Percentiles rank a stretch among this genome's conserved stretches.
Conservation (phyloP, 2,113 vertebrate species). For the Passer domesticus region DNA sequence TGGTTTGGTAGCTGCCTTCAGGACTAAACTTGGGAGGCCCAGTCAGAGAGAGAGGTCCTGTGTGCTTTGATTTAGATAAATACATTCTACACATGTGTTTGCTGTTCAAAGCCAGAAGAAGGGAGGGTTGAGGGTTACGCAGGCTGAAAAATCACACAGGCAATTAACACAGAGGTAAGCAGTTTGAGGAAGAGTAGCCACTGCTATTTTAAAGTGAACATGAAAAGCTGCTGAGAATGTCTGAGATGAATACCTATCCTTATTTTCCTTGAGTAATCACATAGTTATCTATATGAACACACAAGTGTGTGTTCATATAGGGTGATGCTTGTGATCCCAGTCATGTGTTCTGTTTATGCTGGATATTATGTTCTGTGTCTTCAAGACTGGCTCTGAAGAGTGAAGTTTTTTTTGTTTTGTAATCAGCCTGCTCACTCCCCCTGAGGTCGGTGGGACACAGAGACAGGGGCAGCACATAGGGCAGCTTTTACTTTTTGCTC, state of each 20-base stretch:
- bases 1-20: background rate
- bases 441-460: no score
- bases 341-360: no score
- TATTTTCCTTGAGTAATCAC: background rate
- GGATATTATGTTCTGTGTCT: no score
- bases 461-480: no score
- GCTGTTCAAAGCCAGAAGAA: background rate
- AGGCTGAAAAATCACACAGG: background rate
- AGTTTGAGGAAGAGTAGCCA: background rate
- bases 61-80: background rate
- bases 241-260: background rate
- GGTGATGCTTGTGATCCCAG: no score
- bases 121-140: background rate
- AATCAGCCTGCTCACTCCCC: no score
- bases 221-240: background rate
- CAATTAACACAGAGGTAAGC: background rate
- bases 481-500: no score
- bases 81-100: fast-evolving
- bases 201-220: background rate
- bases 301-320: background rate
- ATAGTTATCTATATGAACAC: background rate
- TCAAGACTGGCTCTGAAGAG: no score
- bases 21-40: background rate
- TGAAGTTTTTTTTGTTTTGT: no score
- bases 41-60: background rate